phyloP scores from a whole-genome alignment of 2,888 invertebrate species.

The Helleia helle region DNA sequence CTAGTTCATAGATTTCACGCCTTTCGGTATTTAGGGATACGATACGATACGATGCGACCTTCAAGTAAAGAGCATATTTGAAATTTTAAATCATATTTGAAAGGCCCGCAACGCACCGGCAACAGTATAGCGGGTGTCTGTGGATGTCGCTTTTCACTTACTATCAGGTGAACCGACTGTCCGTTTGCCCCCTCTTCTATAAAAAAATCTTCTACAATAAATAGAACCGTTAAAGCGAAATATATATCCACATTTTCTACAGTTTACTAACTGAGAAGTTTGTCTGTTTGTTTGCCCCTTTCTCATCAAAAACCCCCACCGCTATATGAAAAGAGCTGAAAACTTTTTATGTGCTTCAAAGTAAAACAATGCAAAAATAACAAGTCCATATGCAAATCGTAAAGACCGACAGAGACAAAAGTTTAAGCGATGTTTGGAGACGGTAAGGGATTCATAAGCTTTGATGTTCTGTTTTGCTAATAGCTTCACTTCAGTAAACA shows the following conservation, averaged over 20 bases:
- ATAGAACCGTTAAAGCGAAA: too few relatives aligned
- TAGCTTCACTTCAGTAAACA: constrained; percentile 6
- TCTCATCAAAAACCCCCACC: constrained; percentile 7
- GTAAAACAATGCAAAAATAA: constrained; percentile 13
- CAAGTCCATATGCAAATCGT: constrained; percentile 11
- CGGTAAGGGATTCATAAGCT: constrained; percentile 9
- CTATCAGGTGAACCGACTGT: too few relatives aligned
- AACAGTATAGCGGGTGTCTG: too few relatives aligned
- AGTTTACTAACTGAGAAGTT: constrained; percentile 1
- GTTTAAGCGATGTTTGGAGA: constrained; percentile 7
- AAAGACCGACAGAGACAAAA: constrained; percentile 9
- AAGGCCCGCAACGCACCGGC: too few relatives aligned
- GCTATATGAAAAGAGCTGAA: constrained; percentile 1
- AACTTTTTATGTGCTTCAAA: constrained; percentile 8
- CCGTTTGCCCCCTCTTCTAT: too few relatives aligned
- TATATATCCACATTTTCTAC: neutral
- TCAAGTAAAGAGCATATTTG: too few relatives aligned
- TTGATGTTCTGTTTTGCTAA: constrained; percentile 7
- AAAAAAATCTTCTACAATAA: too few relatives aligned
- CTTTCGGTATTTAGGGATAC: too few relatives aligned
- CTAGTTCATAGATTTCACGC: too few relatives aligned
- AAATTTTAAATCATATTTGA: too few relatives aligned
- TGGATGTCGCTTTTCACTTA: too few relatives aligned
- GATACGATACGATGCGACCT: too few relatives aligned
- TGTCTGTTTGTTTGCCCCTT: constrained; percentile 7